Evolutionary conservation across 2,888 invertebrate genomes (phyloP).

Genomic region (Rhagium mordax): DNA sequence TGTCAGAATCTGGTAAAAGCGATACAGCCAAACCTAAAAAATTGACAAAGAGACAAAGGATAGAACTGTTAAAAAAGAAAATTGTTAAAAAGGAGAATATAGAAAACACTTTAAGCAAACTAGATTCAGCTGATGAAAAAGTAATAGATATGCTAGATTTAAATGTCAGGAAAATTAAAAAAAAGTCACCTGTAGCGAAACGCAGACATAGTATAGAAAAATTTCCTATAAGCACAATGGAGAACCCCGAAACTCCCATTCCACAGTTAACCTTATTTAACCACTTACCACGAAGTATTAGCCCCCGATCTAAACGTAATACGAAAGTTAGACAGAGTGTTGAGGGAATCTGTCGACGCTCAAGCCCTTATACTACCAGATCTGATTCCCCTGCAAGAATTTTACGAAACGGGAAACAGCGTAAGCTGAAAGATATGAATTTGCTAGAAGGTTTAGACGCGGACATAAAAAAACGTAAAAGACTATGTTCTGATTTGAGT

Average conservation of each 20-base stretch:
- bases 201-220: conserved; percentile 69
- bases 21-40: conserved; percentile 60
- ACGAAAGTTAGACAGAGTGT: conserved; percentile 60
- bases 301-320: conserved; percentile 62
- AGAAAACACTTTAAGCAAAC: conserved; percentile 62
- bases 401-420: conserved; percentile 78
- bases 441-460: conserved; percentile 76
- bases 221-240: conserved; percentile 60
- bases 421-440: conserved; percentile 74
- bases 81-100: conserved; percentile 64
- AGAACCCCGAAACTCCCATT: conserved; percentile 44
- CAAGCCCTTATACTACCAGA: conserved; percentile 76
- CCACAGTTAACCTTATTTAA: conserved; percentile 56
- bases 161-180: conserved; percentile 63
- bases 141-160: conserved; percentile 68
- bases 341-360: conserved; percentile 56
- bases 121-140: conserved; percentile 64
- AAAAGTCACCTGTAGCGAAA: conserved; percentile 56
- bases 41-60: conserved; percentile 54
- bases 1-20: conserved; percentile 58
- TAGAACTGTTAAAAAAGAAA: conserved; percentile 59
- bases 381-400: conserved; percentile 75
- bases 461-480: conserved; percentile 69
- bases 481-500: conserved; percentile 74
- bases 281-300: conserved; percentile 61